phyloP scores from a whole-genome alignment of 2,113 vertebrate species.

The Connochaetes taurinus region DNA sequence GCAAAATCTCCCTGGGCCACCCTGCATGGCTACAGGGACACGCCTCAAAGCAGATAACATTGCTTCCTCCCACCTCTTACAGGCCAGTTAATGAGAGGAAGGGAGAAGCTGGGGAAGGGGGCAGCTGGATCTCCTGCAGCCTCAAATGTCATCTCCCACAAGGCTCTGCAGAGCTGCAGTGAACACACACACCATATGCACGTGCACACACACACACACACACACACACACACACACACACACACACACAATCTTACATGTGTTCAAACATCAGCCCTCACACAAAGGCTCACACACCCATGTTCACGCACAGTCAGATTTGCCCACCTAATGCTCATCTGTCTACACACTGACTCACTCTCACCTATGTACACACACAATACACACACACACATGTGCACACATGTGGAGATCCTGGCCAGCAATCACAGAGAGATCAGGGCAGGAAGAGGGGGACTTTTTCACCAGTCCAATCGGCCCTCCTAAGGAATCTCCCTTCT shows the following conservation, averaged over 20 bases:
- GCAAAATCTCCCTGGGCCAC: not conserved
- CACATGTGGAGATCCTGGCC: not conserved
- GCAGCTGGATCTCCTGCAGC: constrained; percentile 12
- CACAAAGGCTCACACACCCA: not conserved
- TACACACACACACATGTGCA: not conserved
- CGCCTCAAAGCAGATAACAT: not conserved
- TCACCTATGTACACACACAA: not conserved
- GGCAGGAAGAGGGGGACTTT: not conserved
- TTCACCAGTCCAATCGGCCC: not conserved
- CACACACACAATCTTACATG: not conserved
- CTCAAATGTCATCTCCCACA: constrained; percentile 22
- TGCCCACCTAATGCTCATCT: not conserved
- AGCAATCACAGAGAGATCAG: not conserved
- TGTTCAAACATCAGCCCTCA: not conserved
- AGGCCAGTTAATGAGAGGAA: constrained; percentile 31
- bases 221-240: not conserved
- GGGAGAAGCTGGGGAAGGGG: not conserved
- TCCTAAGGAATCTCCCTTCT: not conserved
- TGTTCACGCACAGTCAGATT: not conserved
- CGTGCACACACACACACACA: accelerated
- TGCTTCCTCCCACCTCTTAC: constrained; percentile 1
- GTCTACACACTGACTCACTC: no score
- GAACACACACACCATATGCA: no score
- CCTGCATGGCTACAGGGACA: not conserved
- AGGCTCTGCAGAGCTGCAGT: not conserved